Conservation (phyloP, 2,113 vertebrate species). For the Gasterosteus aculeatus region DNA sequence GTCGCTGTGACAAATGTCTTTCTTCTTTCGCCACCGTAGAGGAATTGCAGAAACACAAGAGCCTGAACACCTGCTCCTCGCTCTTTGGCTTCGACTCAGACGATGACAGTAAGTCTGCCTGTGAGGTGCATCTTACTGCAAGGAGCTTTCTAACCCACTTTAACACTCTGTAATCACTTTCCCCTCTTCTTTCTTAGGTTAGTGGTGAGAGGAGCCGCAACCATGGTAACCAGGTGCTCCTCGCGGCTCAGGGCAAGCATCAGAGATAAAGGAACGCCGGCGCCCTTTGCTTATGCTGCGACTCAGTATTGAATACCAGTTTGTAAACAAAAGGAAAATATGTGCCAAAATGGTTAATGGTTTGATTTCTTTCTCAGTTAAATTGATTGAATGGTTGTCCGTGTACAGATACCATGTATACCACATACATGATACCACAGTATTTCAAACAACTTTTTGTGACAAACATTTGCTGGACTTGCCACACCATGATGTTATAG, state of each 20-base stretch:
- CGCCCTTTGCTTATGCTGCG: neutral
- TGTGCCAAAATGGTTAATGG: conserved; percentile 17
- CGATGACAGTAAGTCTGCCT: conserved; percentile 91
- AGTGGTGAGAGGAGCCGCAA: conserved; percentile 27
- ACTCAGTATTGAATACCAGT: conserved; percentile 3
- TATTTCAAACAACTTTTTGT: neutral
- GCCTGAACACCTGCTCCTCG: conserved; percentile 93
- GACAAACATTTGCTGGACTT: neutral
- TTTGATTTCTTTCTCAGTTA: neutral
- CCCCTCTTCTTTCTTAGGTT: conserved; percentile 42
- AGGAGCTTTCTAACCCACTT: neutral
- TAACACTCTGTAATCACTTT: neutral
- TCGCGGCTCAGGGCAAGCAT: conserved; percentile 8
- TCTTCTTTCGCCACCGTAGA: conserved; percentile 89
- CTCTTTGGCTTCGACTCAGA: conserved; percentile 99
- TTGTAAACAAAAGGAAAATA: neutral
- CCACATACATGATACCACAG: no score
- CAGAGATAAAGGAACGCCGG: conserved; percentile 31
- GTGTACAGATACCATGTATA: neutral
- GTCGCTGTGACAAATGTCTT: conserved; percentile 93
- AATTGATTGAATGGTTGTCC: neutral
- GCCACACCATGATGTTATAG: neutral
- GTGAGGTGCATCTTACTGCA: no score
- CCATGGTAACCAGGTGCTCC: neutral
- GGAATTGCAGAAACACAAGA: conserved; percentile 90